Base-by-base conservation (phyloP, 2,888 invertebrate species). In the Xylophagus ater region DNA sequence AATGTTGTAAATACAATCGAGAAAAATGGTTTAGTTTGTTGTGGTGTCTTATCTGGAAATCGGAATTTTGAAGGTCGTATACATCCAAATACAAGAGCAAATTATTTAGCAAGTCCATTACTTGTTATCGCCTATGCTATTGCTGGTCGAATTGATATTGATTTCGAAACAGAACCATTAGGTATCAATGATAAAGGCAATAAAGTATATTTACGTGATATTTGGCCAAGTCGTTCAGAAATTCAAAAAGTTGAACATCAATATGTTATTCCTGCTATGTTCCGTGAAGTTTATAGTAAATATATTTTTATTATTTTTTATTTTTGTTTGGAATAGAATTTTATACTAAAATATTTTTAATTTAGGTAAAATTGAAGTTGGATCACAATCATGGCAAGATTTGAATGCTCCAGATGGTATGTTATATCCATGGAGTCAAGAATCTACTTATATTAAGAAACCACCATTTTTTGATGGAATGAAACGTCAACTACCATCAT, bases 51-150 rank as follows among this genome's bases (percentile, higher is more conserved):
- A 0, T 96, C 96, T 0, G 97, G 97, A 0, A 98, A 98, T 65
- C 73, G 97, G 4, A 98, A 98, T 68, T 98, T 97, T 63, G 97
- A 98, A 63, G 97, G 97, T 1, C 76, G 98, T 34, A 92, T 98
- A 57, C 96, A 98, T 63, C 96, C 97, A 0, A 82, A 89, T 60
- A 94, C 96, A 0, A 69, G 94, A 15, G 97, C 97, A 25, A 98
- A 98, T 68, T 98, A 97, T 60, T 72, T 98, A 47, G 97, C 97
- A 0, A 93, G 93, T n/a, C 97, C 98, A 0, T 73, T 93, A 28
- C 69, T 98, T 31, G 97, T 97, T 23, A 93, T 98, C 43, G 97
- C 97, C 0, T 98, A 97, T 59, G 96, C 97, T 0, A 76, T 98
- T 26, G 94, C 96, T 20, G 97, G 96, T 4, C 85, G 87, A 1